Evolutionary conservation across 2,113 vertebrate species (phyloP).

Genomic region (Amblyornis subalaris): DNA sequence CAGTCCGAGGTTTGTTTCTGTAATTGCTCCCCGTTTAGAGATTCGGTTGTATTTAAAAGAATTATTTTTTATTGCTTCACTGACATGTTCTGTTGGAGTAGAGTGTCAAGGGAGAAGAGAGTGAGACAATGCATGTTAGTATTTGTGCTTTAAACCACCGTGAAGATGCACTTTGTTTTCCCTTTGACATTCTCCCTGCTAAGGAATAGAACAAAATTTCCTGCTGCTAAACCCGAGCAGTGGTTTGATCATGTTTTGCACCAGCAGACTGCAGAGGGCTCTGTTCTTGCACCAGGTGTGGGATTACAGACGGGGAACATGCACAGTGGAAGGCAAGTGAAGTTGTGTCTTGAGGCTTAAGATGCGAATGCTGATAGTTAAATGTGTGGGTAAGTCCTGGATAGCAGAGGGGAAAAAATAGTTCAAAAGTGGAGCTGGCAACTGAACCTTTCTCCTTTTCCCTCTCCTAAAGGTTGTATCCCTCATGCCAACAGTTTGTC

Average conservation of each 20-base stretch:
- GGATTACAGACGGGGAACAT: not conserved
- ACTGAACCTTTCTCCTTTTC: not conserved
- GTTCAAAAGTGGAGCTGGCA: not conserved
- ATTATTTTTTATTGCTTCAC: not conserved
- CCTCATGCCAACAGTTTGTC: not conserved
- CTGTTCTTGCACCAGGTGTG: not conserved
- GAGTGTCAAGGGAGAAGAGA: not conserved
- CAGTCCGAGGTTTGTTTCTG: not conserved
- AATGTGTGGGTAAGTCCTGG: not conserved
- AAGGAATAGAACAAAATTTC: not conserved
- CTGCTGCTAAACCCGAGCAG: not conserved
- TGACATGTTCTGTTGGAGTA: not conserved
- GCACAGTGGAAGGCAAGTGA: not conserved
- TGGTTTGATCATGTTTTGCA: not conserved
- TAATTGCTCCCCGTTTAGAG: not conserved
- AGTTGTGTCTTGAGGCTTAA: not conserved
- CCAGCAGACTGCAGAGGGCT: constrained; percentile 46
- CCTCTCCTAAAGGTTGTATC: not conserved
- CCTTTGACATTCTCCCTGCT: not conserved
- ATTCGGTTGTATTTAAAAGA: not conserved
- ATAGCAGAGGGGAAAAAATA: not conserved
- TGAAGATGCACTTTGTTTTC: not conserved
- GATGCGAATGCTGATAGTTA: not conserved
- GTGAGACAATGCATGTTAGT: not conserved
- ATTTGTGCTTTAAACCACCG: not conserved